Base-by-base conservation (phyloP, 2,113 vertebrate species). In the Nycticebus coucang region DNA sequence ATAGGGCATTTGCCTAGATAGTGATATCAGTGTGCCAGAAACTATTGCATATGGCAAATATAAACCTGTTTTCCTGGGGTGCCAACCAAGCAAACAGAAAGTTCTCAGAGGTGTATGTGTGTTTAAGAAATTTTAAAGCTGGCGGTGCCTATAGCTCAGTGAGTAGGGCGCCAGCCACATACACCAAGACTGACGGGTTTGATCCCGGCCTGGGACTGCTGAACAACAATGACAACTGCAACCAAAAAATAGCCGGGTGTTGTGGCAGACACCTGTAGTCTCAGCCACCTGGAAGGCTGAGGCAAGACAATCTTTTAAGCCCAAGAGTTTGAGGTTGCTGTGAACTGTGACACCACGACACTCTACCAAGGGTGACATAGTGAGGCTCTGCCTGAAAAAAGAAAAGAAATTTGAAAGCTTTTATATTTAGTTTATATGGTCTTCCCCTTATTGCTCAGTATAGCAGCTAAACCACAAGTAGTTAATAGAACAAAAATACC, bases 401-500 rank as follows among this genome's bases (percentile, higher is more conserved):
- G 84, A 75, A 79, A 82, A 87, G 84, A 75, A 79, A 62, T 64
- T 81, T 83, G n/a, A 82, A 93, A 77, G 33, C 33, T 79, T 64
- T 75, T 64, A 10, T 66, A 75, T 85, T 60, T 1, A 1, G 7
- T 75, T 68, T 93, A 72, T 86, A 0, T 33, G 33, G 19, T 86
- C 41, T 60, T 64, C 78, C 68, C 72, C 17, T 0, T 9, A 62
- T 68, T 18, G 69, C 11, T 95, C 86, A 24, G 21, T 26, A 59
- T 26, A 30, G 53, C 74, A 50, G 74, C 93, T 87, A 69, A 79
- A 78, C 88, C 85, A 28, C 82, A 66, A 68, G 66, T 17, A n/a
- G 78, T 94, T 93, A 50, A 86, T 33, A 79, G 77, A 80, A 91
- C 96, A 94, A 33, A 96, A 83, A 69, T n/a, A 24, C 64, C 75